Evolutionary conservation across 2,888 invertebrate species (phyloP).

Genomic region (Pardosa pseudoannulata): DNA sequence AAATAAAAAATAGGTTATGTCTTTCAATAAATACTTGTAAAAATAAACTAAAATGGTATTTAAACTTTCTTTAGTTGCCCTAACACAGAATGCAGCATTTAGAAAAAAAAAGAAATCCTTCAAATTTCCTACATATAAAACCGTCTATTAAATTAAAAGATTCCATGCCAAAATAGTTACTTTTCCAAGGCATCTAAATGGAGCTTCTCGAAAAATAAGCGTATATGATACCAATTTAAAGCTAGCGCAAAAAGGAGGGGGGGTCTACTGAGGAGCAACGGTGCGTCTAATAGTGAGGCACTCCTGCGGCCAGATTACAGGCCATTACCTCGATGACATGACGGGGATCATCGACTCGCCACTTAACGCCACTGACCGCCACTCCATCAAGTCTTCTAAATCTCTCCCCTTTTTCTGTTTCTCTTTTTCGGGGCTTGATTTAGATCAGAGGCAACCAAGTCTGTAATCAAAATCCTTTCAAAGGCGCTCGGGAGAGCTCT

Average conservation of each 20-base stretch:
- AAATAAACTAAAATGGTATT: no score
- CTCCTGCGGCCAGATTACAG: conserved; percentile 69
- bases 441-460: neutral
- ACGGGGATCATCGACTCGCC: conserved; percentile 68
- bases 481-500: neutral
- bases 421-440: conserved; percentile 1
- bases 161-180: neutral
- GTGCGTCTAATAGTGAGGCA: conserved; percentile 60
- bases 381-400: conserved; percentile 51
- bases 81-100: no score
- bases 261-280: conserved; percentile 26
- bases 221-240: conserved; percentile 44
- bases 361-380: conserved; percentile 71
- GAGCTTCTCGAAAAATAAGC: neutral
- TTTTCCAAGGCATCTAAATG: neutral
- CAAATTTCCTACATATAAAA: no score
- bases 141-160: neutral
- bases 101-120: no score
- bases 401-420: conserved; percentile 1
- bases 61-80: no score
- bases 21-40: no score
- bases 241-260: no score
- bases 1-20: no score
- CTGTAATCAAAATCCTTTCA: neutral
- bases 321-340: conserved; percentile 70